Evolutionary conservation across 2,888 invertebrate species (phyloP), one percentile per base, ranked within the genome.

Genomic region (Napeogenes sylphis): DNA sequence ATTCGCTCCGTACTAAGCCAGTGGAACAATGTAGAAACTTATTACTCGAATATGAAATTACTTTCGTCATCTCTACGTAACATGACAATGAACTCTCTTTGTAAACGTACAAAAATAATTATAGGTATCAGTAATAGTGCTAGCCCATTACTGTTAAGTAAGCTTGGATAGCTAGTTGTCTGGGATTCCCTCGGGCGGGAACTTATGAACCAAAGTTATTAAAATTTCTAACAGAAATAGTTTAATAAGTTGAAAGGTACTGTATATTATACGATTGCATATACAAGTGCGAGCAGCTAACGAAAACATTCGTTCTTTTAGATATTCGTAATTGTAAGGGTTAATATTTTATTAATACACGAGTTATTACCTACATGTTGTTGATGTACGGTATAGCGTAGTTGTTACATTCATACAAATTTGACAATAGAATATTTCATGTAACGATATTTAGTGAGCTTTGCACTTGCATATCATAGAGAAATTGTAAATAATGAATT

Each of bases 1-100:
- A 91, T 98, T 97, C 91, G 94, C 97, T 89, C 97, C 97, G 80
- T 98, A 98, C 91, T 98, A 89, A 87, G 82, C 84, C 84, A 85
- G 83, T 85, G 85, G 83, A 87, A 81, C 82, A 80, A 80, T 75
- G 71, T 73, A 80, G 79, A 75, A 82, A 79, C 77, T 78, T 80
- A 83, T 78, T 78, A 84, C 90, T 90, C 88, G 88, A 90, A 90
- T 88, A 87, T 80, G 77, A 78, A 83, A 78, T 75, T 80, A 84
- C 77, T 82, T 82, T 82, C 78, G 79, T 82, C 84, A 83, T 82
- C 83, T 80, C 80, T 80, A 87, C 84, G 67, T 80, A 83, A 85
- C 90, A 90, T 90, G 90, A 90, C 90, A 90, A 87, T 88, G 88
- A 84, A 90, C 90, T 90, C 90, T 90, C 90, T 90, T 87, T 85